Evolutionary conservation across 92 coral and sea anemone genomes (phyloP).

Genomic region (Umimayanthus chanpuru): DNA sequence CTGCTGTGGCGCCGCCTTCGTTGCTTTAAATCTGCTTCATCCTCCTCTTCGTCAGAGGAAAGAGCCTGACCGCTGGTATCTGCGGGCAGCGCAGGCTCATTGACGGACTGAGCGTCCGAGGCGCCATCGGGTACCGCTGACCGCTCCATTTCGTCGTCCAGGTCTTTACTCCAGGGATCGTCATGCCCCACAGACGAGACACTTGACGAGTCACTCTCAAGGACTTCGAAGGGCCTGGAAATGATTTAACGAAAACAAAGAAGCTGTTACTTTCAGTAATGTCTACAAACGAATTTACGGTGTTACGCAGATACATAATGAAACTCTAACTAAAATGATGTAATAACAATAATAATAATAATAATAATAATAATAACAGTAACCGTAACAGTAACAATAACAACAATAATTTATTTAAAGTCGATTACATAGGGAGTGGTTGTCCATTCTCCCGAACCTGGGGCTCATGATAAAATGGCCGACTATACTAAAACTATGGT

Average conservation of each 20-base stretch:
- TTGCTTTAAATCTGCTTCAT: constrained; percentile 2
- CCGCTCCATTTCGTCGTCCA: constrained; percentile 41
- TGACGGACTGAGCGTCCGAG: background rate
- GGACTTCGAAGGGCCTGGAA: constrained; percentile 31
- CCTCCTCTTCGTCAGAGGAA: constrained; percentile 26
- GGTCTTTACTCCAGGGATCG: constrained; percentile 38
- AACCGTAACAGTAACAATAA: no score
- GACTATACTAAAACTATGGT: no score
- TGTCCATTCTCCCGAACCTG: no score
- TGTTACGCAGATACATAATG: background rate
- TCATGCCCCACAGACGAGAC: constrained; percentile 14
- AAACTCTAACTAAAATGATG: no score
- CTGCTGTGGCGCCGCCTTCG: constrained; percentile 5
- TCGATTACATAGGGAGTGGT: no score
- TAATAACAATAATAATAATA: no score
- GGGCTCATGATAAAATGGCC: no score
- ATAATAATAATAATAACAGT: no score
- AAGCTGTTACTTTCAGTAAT: background rate
- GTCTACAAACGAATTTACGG: background rate
- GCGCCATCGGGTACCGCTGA: constrained; percentile 40
- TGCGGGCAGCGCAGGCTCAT: background rate
- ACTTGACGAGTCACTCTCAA: constrained; percentile 35
- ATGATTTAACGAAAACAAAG: background rate
- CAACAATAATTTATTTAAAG: no score
- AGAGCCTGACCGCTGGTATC: constrained; percentile 7